phyloP scores from a whole-genome alignment of 53 echinoderm and acorn worm species.

The Crossaster papposus region DNA sequence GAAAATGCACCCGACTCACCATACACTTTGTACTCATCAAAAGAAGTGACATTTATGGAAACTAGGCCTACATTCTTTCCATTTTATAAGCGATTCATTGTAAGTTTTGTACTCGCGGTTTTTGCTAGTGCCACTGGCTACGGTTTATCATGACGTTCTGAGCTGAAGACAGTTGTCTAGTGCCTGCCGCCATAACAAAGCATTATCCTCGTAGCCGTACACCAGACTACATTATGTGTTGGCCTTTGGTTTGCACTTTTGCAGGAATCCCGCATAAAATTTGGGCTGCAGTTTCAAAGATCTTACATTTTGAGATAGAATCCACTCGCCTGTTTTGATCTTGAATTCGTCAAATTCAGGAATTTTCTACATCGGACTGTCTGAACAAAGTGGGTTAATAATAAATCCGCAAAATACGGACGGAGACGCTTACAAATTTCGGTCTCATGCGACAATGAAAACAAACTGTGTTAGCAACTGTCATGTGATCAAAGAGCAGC shows the following conservation, averaged over 20 bases:
- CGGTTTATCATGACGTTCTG: too few species aligned
- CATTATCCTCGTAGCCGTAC: background rate
- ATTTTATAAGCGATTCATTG: too few species aligned
- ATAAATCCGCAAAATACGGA: background rate
- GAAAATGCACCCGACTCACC: too few species aligned
- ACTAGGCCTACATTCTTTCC: too few species aligned
- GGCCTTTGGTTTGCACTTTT: background rate
- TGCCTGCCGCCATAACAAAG: background rate
- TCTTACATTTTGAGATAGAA: background rate
- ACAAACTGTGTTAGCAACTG: constrained; percentile 66
- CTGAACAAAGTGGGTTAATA: background rate
- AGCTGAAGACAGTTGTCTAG: background rate
- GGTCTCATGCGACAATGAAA: background rate
- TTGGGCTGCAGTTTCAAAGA: background rate
- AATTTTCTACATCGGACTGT: background rate
- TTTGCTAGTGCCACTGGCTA: too few species aligned
- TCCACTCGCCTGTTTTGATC: constrained; percentile 7
- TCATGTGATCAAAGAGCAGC: constrained; percentile 32
- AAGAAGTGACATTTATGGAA: too few species aligned
- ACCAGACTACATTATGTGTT: too few species aligned
- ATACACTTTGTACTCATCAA: too few species aligned
- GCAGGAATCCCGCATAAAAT: background rate
- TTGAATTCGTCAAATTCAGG: background rate
- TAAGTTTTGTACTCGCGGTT: too few species aligned
- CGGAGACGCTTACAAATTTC: background rate